These are phyloP conservation scores for Psittacula derbiana DNA, from an alignment of 2,797 vertebrate genomes.

Conservation along the genomic window DNA sequence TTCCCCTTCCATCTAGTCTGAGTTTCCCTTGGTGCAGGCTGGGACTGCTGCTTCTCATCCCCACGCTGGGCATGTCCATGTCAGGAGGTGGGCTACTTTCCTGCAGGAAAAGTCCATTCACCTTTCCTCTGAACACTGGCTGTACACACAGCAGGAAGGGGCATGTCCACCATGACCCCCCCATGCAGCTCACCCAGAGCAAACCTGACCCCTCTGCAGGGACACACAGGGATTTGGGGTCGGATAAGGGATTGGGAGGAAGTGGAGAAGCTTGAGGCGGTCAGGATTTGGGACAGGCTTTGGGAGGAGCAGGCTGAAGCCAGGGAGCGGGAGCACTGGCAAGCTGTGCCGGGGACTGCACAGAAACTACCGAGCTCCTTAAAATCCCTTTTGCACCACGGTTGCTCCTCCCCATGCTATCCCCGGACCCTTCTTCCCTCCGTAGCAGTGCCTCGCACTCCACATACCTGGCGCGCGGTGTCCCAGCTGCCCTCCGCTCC, in stretches of 20 bases:
- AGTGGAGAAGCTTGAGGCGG: fast-evolving
- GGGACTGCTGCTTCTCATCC: neutral
- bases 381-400: neutral
- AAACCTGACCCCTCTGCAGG: neutral
- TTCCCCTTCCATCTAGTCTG: neutral
- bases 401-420: neutral
- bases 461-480: neutral
- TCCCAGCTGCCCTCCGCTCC: fast-evolving
- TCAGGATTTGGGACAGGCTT: fast-evolving
- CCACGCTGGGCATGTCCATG: neutral
- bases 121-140: neutral
- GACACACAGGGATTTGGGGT: neutral
- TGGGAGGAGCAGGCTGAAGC: neutral
- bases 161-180: fast-evolving
- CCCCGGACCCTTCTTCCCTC: neutral
- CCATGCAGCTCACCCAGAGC: fast-evolving
- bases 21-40: neutral
- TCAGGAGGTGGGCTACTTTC: too few relatives aligned
- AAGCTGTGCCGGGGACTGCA: neutral
- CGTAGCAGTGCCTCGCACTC: neutral
- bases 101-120: fast-evolving
- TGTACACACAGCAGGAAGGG: fast-evolving
- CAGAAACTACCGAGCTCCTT: neutral
- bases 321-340: fast-evolving
- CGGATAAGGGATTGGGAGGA: neutral